Percentiles rank a stretch among this genome's conserved stretches.
phyloP scores from a whole-genome alignment of 2,797 vertebrate genomes.

The Lates japonicus region DNA sequence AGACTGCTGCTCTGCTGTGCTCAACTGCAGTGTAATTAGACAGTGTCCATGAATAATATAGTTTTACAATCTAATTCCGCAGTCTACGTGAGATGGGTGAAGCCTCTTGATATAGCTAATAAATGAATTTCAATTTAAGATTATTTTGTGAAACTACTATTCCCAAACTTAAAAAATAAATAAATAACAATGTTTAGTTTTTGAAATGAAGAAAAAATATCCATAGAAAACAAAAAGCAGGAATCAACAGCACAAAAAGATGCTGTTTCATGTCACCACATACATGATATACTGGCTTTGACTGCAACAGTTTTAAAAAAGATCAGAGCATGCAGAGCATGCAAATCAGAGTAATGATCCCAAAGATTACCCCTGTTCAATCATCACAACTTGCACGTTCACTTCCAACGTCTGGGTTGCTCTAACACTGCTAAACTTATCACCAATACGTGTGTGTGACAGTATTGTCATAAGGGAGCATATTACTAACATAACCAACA shows the following conservation, averaged over 20 bases:
- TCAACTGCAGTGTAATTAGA: neutral
- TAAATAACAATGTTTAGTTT: neutral
- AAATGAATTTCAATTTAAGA: too few relatives aligned
- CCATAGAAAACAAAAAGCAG: neutral
- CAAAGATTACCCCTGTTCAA: neutral
- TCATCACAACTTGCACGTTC: neutral
- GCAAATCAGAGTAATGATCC: neutral
- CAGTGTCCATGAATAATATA: too few relatives aligned
- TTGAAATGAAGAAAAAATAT: neutral
- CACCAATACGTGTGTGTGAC: neutral
- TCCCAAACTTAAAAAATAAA: neutral
- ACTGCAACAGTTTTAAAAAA: neutral
- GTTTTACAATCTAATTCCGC: neutral
- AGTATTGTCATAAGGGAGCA: too few relatives aligned
- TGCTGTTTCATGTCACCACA: neutral
- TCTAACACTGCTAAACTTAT: neutral
- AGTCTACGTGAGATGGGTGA: neutral
- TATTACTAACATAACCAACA: neutral
- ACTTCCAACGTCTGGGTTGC: neutral
- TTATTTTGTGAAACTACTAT: too few relatives aligned
- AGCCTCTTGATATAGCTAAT: neutral
- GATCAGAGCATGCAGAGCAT: neutral
- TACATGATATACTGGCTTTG: neutral
- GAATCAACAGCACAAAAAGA: neutral
- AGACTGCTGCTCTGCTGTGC: neutral